Conservation (phyloP, 1,140 invertebrate genomes). For the Nebria ingens region DNA sequence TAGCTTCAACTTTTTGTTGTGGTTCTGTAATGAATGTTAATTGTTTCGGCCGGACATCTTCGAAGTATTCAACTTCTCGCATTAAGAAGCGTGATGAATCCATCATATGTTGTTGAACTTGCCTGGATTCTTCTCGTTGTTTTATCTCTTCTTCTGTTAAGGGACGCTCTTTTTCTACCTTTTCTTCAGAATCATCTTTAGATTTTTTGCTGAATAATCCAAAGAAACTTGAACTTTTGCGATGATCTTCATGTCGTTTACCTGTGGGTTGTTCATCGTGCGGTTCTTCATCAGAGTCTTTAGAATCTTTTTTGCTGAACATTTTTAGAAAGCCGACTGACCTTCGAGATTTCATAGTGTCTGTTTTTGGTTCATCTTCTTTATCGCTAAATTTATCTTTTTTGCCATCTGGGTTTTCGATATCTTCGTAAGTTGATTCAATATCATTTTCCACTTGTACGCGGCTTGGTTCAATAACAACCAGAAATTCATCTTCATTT, state of each 20-base stretch:
- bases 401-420: neutral
- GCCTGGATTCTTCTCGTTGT: too few species aligned
- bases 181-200: constrained; percentile 20
- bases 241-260: constrained; percentile 10
- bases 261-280: constrained; percentile 9
- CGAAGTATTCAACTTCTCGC: constrained; percentile 12
- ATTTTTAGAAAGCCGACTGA: neutral
- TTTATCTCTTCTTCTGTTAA: neutral
- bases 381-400: neutral
- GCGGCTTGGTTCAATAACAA: neutral
- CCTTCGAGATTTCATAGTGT: neutral
- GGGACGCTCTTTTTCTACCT: neutral
- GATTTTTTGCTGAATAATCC: constrained; percentile 23
- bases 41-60: constrained; percentile 11
- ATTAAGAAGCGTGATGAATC: neutral
- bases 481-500: constrained; percentile 20
- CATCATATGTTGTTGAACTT: neutral
- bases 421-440: constrained; percentile 21
- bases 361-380: neutral
- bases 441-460: neutral
- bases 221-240: constrained; percentile 22
- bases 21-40: too few species aligned
- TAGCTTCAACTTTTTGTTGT: neutral
- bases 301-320: constrained; percentile 23
- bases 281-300: constrained; percentile 20